phyloP scores from a whole-genome alignment of 2,888 invertebrate species.

The Ditula angustiorana region DNA sequence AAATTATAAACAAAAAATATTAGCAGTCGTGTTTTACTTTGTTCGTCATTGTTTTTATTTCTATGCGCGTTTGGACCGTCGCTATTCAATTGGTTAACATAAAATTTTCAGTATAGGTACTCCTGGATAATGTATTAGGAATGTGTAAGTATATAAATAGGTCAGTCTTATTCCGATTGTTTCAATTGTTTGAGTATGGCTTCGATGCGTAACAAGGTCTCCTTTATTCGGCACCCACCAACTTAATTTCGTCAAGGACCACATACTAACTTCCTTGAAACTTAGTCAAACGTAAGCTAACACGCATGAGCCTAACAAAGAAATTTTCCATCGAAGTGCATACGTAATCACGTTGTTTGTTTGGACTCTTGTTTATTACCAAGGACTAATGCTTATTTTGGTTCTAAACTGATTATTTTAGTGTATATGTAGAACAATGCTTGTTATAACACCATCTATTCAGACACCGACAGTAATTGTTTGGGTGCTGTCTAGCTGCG shows the following conservation, averaged over 20 bases:
- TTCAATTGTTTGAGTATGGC: constrained; percentile 50
- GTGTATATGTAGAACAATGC: constrained; percentile 22
- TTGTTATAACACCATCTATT: constrained; percentile 20
- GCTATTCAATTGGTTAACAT: neutral
- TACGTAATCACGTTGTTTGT: constrained; percentile 43
- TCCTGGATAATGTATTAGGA: neutral
- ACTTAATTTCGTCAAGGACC: constrained; percentile 55
- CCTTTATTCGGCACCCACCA: constrained; percentile 50
- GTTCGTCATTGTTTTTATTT: neutral
- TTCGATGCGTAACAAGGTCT: constrained; percentile 58
- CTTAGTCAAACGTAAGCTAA: constrained; percentile 46
- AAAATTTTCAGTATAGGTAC: neutral
- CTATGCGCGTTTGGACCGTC: neutral
- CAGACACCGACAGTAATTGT: neutral
- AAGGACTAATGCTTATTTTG: constrained; percentile 34
- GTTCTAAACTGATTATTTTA: constrained; percentile 2
- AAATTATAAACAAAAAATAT: too few relatives aligned
- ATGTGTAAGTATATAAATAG: constrained; percentile 53
- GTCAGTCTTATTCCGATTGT: constrained; percentile 54
- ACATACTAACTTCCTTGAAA: constrained; percentile 61
- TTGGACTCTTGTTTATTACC: constrained; percentile 31
- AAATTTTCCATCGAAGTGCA: constrained; percentile 38
- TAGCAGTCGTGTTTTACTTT: too few relatives aligned
- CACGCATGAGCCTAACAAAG: constrained; percentile 42
- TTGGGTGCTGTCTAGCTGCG: neutral